Conservation (phyloP, 2,113 vertebrate genomes). For the Hippocampus mohnikei region DNA sequence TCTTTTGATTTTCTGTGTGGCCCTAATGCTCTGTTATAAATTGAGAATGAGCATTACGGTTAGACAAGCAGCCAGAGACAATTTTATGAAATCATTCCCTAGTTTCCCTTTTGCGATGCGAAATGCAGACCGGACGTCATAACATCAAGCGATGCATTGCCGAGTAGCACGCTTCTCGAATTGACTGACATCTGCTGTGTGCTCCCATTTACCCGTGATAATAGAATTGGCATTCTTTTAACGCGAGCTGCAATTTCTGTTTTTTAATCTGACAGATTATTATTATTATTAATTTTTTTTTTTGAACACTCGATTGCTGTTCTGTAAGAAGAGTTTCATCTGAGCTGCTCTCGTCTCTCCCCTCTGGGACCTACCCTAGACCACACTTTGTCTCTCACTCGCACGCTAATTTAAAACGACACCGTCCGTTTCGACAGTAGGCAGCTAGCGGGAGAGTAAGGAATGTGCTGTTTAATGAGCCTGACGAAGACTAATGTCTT, state of each 20-base stretch:
- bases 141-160: slow-evolving; percentile 7
- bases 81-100: slow-evolving; percentile 49
- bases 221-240: slow-evolving; percentile 10
- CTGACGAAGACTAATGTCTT: slow-evolving; percentile 5
- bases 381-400: slow-evolving; percentile 43
- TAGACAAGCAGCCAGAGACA: slow-evolving; percentile 58
- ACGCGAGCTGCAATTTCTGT: slow-evolving; percentile 42
- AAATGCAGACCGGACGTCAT: slow-evolving; percentile 1
- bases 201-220: slow-evolving; percentile 12
- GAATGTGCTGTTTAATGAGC: slow-evolving; percentile 25
- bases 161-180: slow-evolving; percentile 11
- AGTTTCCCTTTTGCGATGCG: slow-evolving; percentile 6
- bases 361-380: slow-evolving; percentile 71
- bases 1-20: not conserved
- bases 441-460: slow-evolving; percentile 27
- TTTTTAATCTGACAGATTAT: slow-evolving; percentile 51
- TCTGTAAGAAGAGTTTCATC: slow-evolving; percentile 55
- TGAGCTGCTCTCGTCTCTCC: slow-evolving; percentile 3
- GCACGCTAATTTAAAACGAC: slow-evolving; percentile 42
- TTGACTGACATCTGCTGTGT: slow-evolving; percentile 31
- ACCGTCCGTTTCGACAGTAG: slow-evolving; percentile 24
- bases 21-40: not conserved
- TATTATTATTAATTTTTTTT: slow-evolving; percentile 22
- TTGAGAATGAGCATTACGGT: slow-evolving; percentile 21
- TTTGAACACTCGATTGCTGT: slow-evolving; percentile 36